Base-by-base conservation (phyloP, 2,888 invertebrate species). In the Tipula vernalis region DNA sequence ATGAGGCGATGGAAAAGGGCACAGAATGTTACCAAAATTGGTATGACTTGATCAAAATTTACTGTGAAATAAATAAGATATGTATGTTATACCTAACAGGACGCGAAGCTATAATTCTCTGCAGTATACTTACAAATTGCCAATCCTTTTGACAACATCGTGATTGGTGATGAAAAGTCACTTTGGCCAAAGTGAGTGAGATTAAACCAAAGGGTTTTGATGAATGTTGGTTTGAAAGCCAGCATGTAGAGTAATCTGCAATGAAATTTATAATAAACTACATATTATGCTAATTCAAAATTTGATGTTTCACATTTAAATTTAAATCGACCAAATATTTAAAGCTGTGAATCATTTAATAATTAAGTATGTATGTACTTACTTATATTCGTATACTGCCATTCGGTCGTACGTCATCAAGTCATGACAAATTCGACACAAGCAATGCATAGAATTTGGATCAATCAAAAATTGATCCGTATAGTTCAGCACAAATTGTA, bases 311-410 rank as follows among this genome's bases (percentile, higher is more conserved):
- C n/a, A n/a, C n/a, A n/a, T n/a, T n/a, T n/a, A n/a, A n/a, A 28
- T 28, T 28, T 28, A 28, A 28, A 1, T 28, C 28, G 28, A 28
- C 28, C 28, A 28, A 28, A 1, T 28, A 28, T 28, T n/a, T 28
- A 28, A 28, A 28, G 2, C 28, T 28, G 28, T 28, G 28, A 28
- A 28, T 28, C 2, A 28, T 28, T 28, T 28, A 28, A 28, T 28
- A 28, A 28, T 28, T 28, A 28, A 28, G 28, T 28, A 28, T 0
- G 28, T 28, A 28, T 0, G 5, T 28, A 71, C 10, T 15, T 91
- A 96, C 96, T 96, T 96, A 92, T 96, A 96, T 90, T 96, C 96
- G 90, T 97, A 96, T 88, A 97, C 93, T 0, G 97, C 96, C 90
- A 96, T 93, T 90, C 95, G 95, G 90, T 96, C 95, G 89, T 96